Conservation (phyloP, 2,888 invertebrate genomes). For the Polydrusus pterygomalis region DNA sequence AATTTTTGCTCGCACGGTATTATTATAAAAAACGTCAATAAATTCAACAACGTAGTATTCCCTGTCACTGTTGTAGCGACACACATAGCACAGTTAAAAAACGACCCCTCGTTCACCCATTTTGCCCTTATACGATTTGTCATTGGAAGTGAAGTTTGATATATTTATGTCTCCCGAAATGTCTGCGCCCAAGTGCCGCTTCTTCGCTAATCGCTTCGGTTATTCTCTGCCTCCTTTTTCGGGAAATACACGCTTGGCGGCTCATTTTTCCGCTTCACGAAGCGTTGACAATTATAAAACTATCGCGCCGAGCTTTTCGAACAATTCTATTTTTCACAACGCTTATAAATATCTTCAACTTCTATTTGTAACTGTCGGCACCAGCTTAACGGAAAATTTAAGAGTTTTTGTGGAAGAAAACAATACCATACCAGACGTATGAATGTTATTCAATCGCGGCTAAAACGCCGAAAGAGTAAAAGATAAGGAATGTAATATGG, state of each 20-base stretch:
- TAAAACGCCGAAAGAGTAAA: constrained; percentile 19
- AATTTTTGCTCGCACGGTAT: too few relatives aligned
- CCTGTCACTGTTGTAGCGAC: not conserved
- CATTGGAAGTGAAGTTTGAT: constrained; percentile 71
- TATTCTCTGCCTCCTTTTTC: constrained; percentile 55
- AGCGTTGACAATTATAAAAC: constrained; percentile 56
- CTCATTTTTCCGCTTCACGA: constrained; percentile 54
- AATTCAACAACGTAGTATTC: not conserved
- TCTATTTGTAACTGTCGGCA: constrained; percentile 55
- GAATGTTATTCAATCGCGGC: constrained; percentile 42
- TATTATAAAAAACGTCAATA: too few relatives aligned
- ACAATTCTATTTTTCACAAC: constrained; percentile 56
- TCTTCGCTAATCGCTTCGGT: constrained; percentile 60
- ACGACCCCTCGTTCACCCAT: constrained; percentile 43
- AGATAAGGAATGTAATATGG: constrained; percentile 37
- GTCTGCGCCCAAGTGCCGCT: constrained; percentile 68
- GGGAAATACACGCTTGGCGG: constrained; percentile 55
- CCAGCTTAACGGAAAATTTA: constrained; percentile 44
- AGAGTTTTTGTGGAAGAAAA: constrained; percentile 37
- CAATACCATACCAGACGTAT: constrained; percentile 37
- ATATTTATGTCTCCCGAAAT: constrained; percentile 70
- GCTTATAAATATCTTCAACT: constrained; percentile 49
- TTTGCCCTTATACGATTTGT: constrained; percentile 70
- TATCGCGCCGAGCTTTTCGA: constrained; percentile 51
- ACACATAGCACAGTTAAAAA: constrained; percentile 36